Conservation (phyloP, 2,113 vertebrate species). For the Cranoglanis bouderius region DNA sequence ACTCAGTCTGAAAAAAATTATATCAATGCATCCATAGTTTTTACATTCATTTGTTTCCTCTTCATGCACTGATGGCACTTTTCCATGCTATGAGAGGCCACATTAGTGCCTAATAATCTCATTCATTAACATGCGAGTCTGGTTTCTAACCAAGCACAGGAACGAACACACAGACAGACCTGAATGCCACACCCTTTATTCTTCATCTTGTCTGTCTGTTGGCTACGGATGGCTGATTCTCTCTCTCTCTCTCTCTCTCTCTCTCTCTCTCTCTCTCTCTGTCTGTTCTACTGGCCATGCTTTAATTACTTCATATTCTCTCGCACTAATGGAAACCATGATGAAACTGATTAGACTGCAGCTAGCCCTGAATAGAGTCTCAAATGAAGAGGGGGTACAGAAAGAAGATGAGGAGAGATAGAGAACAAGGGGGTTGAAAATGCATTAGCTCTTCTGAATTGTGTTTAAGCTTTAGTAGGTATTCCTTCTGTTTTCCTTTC, state of each 20-base stretch:
- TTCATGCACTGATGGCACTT: background rate
- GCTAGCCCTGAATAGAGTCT: slow-evolving; percentile 45
- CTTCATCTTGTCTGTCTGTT: slow-evolving; percentile 34
- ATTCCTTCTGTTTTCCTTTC: background rate
- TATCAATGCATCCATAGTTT: background rate
- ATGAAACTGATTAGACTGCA: slow-evolving; percentile 49
- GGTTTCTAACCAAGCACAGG: slow-evolving; percentile 26
- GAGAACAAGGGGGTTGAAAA: background rate
- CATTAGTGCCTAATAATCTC: slow-evolving; percentile 25
- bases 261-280: slow-evolving; percentile 52
- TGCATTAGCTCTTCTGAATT: slow-evolving; percentile 21
- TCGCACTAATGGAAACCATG: slow-evolving; percentile 52
- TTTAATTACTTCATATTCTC: slow-evolving; percentile 54
- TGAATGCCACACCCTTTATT: slow-evolving; percentile 38
- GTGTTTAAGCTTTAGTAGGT: slow-evolving; percentile 10
- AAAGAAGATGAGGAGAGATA: slow-evolving; percentile 42
- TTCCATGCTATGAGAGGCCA: background rate
- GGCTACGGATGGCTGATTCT: slow-evolving; percentile 61
- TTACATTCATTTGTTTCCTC: background rate
- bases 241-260: slow-evolving; percentile 68
- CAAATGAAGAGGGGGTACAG: slow-evolving; percentile 41
- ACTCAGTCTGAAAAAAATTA: background rate
- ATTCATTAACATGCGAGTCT: slow-evolving; percentile 38
- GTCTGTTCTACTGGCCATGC: slow-evolving; percentile 29
- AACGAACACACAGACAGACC: slow-evolving; percentile 16